These are phyloP conservation scores for Lagria hirta DNA, from an alignment of 2,888 invertebrate genomes.

Conservation along the genomic window DNA sequence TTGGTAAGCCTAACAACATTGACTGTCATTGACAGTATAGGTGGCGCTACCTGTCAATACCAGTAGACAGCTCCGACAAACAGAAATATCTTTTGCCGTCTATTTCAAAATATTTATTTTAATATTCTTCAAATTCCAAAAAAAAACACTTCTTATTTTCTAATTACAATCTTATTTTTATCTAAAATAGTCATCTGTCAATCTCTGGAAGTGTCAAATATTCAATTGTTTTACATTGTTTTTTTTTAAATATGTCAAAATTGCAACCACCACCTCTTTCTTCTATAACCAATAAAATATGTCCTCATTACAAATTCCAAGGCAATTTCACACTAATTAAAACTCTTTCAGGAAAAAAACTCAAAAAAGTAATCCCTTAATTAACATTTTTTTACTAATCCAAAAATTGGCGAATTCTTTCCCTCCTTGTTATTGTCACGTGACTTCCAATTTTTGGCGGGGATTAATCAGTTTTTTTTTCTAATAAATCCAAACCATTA, in stretches of 20 bases:
- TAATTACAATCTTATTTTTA: no score
- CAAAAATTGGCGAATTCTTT: no score
- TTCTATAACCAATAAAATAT: slow-evolving; percentile 59
- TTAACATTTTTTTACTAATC: no score
- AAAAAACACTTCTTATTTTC: slow-evolving; percentile 5
- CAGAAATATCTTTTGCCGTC: slow-evolving; percentile 8
- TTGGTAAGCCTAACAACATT: slow-evolving; percentile 70
- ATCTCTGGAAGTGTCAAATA: not conserved
- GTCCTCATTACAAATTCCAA: slow-evolving; percentile 59
- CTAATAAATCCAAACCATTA: not conserved
- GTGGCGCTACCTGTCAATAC: slow-evolving; percentile 71
- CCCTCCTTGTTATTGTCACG: no score
- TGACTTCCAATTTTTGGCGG: slow-evolving; percentile 45
- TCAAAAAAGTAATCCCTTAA: slow-evolving; percentile 2
- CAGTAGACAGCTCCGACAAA: slow-evolving; percentile 54
- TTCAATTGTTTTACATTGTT: not conserved
- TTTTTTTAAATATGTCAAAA: slow-evolving; percentile 10
- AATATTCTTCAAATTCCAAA: not conserved
- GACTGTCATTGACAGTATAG: slow-evolving; percentile 84
- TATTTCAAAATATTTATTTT: slow-evolving; percentile 16
- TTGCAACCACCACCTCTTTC: slow-evolving; percentile 45
- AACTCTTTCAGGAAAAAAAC: slow-evolving; percentile 4
- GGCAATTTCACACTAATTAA: slow-evolving; percentile 35
- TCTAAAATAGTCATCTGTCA: no score
- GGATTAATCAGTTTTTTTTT: slow-evolving; percentile 26